Percentiles rank a stretch among this genome's conserved stretches.
phyloP scores from a whole-genome alignment of 2,113 vertebrate genomes.

The Solea solea region DNA sequence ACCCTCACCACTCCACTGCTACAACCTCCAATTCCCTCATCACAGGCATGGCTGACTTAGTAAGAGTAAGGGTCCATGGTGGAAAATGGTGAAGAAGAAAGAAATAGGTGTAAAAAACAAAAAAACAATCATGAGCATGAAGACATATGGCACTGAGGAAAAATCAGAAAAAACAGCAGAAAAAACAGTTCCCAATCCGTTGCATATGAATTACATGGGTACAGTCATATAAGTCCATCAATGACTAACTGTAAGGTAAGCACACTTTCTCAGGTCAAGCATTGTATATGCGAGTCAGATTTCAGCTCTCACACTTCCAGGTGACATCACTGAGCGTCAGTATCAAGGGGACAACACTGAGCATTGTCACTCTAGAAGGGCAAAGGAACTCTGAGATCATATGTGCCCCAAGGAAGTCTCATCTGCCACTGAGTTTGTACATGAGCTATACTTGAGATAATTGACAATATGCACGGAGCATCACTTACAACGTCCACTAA shows the following conservation, averaged over 20 bases:
- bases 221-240: background rate
- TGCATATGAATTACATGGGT: constrained; percentile 1
- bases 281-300: constrained; percentile 44
- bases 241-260: background rate
- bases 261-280: constrained; percentile 7
- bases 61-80: constrained; percentile 45
- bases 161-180: background rate
- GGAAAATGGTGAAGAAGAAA: constrained; percentile 44
- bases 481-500: too few species aligned
- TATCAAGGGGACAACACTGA: constrained; percentile 50
- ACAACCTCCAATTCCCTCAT: constrained; percentile 57
- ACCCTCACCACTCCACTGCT: constrained; percentile 66
- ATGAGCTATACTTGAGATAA: constrained; percentile 1
- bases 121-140: constrained; percentile 5
- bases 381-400: constrained; percentile 61
- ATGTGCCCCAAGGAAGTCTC: constrained; percentile 37
- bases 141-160: background rate
- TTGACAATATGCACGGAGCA: background rate
- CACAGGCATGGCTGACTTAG: constrained; percentile 45
- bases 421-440: background rate
- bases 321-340: constrained; percentile 64
- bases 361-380: constrained; percentile 67
- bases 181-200: too few species aligned
- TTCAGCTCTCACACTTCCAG: constrained; percentile 60
- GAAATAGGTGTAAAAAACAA: background rate